Percentiles rank a stretch among this genome's conserved stretches.
phyloP scores from a whole-genome alignment of 1,140 invertebrate species.

The Drosophila melanica region DNA sequence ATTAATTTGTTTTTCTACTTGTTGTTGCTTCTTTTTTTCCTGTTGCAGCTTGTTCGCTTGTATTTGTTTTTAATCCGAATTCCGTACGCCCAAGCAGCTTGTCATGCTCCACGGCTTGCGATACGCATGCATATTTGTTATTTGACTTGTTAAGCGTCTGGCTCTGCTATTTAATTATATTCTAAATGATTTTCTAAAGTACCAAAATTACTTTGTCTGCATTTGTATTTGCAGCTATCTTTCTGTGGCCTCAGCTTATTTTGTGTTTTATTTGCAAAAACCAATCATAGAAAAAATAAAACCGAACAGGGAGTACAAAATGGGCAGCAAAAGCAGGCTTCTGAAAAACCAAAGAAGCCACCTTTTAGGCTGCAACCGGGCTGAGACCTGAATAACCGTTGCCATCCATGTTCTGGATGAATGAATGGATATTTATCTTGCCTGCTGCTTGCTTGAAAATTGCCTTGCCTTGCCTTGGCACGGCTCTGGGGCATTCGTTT shows the following conservation, averaged over 20 bases:
- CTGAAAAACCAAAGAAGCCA: slow-evolving; percentile 33
- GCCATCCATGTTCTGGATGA: slow-evolving; percentile 54
- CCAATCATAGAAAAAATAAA: slow-evolving; percentile 39
- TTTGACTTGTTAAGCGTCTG: slow-evolving; percentile 27
- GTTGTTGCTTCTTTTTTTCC: slow-evolving; percentile 18
- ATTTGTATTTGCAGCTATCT: slow-evolving; percentile 53
- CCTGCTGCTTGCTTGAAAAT: slow-evolving; percentile 8
- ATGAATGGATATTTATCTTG: slow-evolving; percentile 70
- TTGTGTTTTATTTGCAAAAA: slow-evolving; percentile 51
- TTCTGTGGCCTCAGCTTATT: slow-evolving; percentile 52
- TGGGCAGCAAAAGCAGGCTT: slow-evolving; percentile 8
- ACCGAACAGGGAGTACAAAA: not conserved
- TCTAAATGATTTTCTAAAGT: slow-evolving; percentile 50
- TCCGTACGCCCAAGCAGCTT: slow-evolving; percentile 60
- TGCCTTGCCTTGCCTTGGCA: not conserved
- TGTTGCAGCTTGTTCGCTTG: slow-evolving; percentile 23
- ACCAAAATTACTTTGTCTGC: slow-evolving; percentile 37
- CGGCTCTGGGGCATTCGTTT: slow-evolving; percentile 47
- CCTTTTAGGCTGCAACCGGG: slow-evolving; percentile 14
- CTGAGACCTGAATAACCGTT: slow-evolving; percentile 8
- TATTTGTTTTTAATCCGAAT: slow-evolving; percentile 62
- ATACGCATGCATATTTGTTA: slow-evolving; percentile 21
- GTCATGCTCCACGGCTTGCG: slow-evolving; percentile 38
- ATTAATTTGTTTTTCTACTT: slow-evolving; percentile 22
- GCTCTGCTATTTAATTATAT: slow-evolving; percentile 71